Evolutionary conservation across 1,140 invertebrate species (phyloP).

Genomic region (Lordiphosa clarofinis): DNA sequence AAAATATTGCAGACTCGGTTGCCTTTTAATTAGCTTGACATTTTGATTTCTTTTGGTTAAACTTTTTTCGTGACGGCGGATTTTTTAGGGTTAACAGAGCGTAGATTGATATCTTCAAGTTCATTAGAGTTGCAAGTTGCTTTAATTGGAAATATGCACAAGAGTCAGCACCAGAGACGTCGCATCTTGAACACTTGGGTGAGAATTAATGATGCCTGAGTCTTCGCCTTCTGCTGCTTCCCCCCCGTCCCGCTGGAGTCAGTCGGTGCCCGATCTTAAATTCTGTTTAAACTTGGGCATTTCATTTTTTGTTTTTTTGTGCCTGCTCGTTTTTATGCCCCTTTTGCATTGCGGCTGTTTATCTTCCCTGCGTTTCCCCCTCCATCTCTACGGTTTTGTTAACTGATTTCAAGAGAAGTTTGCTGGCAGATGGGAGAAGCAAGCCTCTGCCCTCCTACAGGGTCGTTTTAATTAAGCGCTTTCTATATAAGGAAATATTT

Average conservation of each 20-base stretch:
- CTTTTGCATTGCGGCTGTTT: conserved; percentile 17
- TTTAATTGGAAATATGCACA: conserved; percentile 76
- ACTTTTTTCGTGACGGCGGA: conserved; percentile 28
- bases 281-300: conserved; percentile 68
- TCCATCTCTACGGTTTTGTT: conserved; percentile 43
- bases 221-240: conserved; percentile 14
- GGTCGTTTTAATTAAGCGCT: conserved; percentile 56
- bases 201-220: conserved; percentile 76
- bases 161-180: conserved; percentile 23
- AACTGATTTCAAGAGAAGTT: conserved; percentile 67
- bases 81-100: conserved; percentile 70
- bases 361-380: conserved; percentile 2
- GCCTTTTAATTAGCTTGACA: conserved; percentile 74
- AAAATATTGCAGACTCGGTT: conserved; percentile 44
- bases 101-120: conserved; percentile 79
- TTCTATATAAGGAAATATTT: conserved; percentile 50
- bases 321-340: conserved; percentile 19
- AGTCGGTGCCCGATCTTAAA: conserved; percentile 23
- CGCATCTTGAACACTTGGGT: conserved; percentile 58
- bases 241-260: too few species aligned
- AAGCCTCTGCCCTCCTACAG: conserved; percentile 31
- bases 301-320: conserved; percentile 12
- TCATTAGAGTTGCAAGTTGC: conserved; percentile 76
- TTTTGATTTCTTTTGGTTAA: conserved; percentile 39
- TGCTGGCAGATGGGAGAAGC: conserved; percentile 9